Evolutionary conservation across 2,113 vertebrate species (phyloP).

Genomic region (Hiodon alosoides): DNA sequence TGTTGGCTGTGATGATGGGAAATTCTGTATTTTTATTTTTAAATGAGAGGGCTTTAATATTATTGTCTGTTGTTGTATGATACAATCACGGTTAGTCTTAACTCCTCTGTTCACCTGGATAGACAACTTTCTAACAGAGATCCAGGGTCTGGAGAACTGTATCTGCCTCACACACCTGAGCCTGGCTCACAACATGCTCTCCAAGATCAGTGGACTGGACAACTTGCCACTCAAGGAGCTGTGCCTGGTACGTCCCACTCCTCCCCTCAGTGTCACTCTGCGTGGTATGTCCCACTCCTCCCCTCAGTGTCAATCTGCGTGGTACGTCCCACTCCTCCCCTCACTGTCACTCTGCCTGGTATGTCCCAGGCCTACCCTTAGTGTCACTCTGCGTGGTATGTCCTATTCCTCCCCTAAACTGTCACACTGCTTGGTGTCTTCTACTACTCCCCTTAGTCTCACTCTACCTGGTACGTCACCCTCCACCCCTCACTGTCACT

Average conservation of each 20-base stretch:
- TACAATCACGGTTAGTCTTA: neutral
- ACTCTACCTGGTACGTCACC: neutral
- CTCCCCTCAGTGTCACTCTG: neutral
- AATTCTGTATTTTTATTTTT: neutral
- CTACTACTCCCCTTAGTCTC: neutral
- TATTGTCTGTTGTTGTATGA: too few species aligned
- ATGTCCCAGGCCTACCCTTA: neutral
- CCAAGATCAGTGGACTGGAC: conserved; percentile 56
- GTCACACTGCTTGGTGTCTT: neutral
- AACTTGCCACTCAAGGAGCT: conserved; percentile 70
- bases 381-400: neutral
- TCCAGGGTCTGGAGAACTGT: conserved; percentile 75
- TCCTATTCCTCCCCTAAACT: neutral
- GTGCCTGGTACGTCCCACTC: conserved; percentile 62
- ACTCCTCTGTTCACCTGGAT: neutral
- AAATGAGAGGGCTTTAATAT: neutral
- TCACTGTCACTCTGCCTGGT: neutral
- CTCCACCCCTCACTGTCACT: neutral
- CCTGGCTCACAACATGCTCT: conserved; percentile 76
- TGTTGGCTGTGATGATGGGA: neutral
- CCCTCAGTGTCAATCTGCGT: neutral
- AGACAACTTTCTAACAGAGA: conserved; percentile 77
- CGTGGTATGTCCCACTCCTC: neutral
- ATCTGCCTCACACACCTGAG: conserved; percentile 69
- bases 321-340: neutral